Evolutionary conservation across 2,113 vertebrate genomes (phyloP).

Genomic region (Coryphaenoides rupestris): DNA sequence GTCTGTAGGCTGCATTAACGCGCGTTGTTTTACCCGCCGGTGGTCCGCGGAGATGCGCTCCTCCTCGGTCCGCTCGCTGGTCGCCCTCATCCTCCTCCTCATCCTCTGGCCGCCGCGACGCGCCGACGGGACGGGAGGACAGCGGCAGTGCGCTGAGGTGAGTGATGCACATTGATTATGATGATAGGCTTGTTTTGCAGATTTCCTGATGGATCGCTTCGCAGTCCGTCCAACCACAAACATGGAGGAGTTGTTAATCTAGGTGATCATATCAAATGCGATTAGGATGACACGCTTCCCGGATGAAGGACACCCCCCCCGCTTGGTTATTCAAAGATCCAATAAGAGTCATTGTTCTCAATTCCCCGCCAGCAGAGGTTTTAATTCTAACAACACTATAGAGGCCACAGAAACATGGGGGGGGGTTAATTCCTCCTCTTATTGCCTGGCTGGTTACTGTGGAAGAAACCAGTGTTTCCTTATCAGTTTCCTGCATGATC

Average conservation of each 20-base stretch:
- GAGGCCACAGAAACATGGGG: too few relatives aligned
- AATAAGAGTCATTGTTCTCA: neutral
- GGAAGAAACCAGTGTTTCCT: slow-evolving; percentile 15
- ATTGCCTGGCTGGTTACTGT: slow-evolving; percentile 29
- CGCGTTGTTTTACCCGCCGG: neutral
- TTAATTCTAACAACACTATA: neutral
- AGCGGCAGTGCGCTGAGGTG: slow-evolving; percentile 61
- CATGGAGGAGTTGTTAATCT: slow-evolving; percentile 9
- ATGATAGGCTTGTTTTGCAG: neutral
- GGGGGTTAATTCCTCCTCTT: slow-evolving; percentile 21
- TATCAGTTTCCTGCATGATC: slow-evolving; percentile 69
- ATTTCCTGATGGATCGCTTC: too few relatives aligned
- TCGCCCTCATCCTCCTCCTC: slow-evolving; percentile 59
- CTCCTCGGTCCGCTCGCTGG: slow-evolving; percentile 44
- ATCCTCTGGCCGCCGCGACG: slow-evolving; percentile 44
- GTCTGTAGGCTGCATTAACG: neutral
- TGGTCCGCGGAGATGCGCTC: slow-evolving; percentile 54
- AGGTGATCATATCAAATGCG: slow-evolving; percentile 3
- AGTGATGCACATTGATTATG: slow-evolving; percentile 23
- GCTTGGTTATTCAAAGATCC: neutral
- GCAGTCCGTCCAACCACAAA: too few relatives aligned
- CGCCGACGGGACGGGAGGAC: slow-evolving; percentile 41
- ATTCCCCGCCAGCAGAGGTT: neutral
- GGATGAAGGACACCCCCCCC: neutral
- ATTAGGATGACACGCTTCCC: slow-evolving; percentile 42